phyloP scores from a whole-genome alignment of 1,140 invertebrate species.

The Magallana ariakensis region DNA sequence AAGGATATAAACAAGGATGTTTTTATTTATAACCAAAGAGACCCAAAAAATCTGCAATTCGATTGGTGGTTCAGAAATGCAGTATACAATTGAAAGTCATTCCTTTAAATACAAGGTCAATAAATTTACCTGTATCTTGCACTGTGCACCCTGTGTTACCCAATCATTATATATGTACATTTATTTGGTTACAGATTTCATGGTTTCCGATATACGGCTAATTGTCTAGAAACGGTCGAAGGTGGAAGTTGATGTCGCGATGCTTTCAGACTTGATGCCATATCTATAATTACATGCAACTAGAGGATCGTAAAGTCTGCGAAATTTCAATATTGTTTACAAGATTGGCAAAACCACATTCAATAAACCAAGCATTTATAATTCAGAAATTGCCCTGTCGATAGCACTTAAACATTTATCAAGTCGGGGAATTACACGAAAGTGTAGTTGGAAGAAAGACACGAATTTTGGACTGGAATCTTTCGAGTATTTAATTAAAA shows the following conservation, averaged over 20 bases:
- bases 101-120: not conserved
- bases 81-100: not conserved
- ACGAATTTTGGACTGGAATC: slow-evolving; percentile 30
- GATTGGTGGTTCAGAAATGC: too few species aligned
- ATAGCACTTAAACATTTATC: slow-evolving; percentile 13
- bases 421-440: not conserved
- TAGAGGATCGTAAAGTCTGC: not conserved
- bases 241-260: not conserved
- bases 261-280: not conserved
- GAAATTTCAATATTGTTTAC: slow-evolving; percentile 14
- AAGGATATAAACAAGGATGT: too few species aligned
- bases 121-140: not conserved
- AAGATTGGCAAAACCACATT: not conserved
- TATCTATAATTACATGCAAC: not conserved
- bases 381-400: slow-evolving; percentile 7
- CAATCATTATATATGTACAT: not conserved
- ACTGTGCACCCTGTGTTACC: not conserved
- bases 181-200: not conserved
- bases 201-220: not conserved
- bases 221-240: not conserved
- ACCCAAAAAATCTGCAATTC: too few species aligned
- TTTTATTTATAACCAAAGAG: too few species aligned
- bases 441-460: slow-evolving; percentile 12
- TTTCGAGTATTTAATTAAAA: slow-evolving; percentile 24
- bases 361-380: slow-evolving; percentile 17